phyloP scores from a whole-genome alignment of 2,113 vertebrate genomes.

The Phyllostomus discolor region DNA sequence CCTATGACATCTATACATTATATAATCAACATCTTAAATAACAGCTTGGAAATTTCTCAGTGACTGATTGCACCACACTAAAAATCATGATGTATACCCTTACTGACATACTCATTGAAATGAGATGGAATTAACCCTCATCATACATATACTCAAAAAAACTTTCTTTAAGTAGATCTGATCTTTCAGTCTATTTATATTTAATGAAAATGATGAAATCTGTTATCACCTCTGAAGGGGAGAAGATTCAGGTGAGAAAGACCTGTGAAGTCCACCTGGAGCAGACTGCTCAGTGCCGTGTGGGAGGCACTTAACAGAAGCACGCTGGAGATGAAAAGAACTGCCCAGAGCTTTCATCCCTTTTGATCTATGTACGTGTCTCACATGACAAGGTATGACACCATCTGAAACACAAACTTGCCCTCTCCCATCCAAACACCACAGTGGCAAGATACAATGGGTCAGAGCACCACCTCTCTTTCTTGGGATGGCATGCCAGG shows the following conservation, averaged over 20 bases:
- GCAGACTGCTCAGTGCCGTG: neutral
- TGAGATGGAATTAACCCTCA: neutral
- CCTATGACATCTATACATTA: neutral
- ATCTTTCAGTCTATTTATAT: neutral
- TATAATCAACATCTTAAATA: slow-evolving; percentile 40
- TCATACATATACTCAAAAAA: neutral
- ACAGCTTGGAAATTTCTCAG: slow-evolving; percentile 30
- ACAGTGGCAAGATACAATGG: neutral
- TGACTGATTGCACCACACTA: neutral
- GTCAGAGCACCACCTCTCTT: neutral
- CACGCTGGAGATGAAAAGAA: neutral
- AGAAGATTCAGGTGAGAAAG: neutral
- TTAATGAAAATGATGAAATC: slow-evolving; percentile 17
- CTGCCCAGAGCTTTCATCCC: neutral
- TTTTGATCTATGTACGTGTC: neutral
- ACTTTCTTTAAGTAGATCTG: neutral
- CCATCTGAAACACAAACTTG: neutral
- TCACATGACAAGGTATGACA: neutral
- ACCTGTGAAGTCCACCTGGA: neutral
- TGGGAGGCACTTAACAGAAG: neutral
- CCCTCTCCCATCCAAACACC: neutral
- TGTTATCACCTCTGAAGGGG: neutral
- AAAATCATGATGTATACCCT: neutral
- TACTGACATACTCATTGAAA: neutral
- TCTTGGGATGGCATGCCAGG: neutral